Evolutionary conservation across 2,797 vertebrate species (phyloP), one percentile per base, ranked within the genome.

Genomic region (Macrochelys suwanniensis): DNA sequence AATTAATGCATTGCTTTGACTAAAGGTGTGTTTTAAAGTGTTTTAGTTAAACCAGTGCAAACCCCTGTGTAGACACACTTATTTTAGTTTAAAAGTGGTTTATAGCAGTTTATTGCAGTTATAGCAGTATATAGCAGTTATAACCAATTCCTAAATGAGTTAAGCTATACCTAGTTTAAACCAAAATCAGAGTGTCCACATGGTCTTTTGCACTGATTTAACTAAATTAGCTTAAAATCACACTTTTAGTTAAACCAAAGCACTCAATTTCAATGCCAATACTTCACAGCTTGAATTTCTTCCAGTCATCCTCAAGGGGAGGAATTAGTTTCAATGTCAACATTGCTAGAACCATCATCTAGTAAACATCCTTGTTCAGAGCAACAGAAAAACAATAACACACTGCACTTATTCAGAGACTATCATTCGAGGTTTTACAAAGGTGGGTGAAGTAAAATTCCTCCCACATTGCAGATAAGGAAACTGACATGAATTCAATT

Each of bases 281-380:
- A 37, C 21, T 71, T 23, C n/a, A 81, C 91, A 83, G 2, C n/a
- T 85, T 92, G 87, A 50, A 81, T 2, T 1, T 31, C 13, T 31
- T 61, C 33, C 82, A 68, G 26, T 89, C 31, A 85, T 7, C 13
- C 26, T 91, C 94, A 92, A 26, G 23, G 2, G 11, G 23, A 80
- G 83, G 42, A 50, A 89, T 88, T 94, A n/a, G 76, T 71, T 87
- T 93, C 68, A 82, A 53, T 6, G 28, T 87, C 93, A 71, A 23
- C 37, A 25, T 71, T 93, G 71, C 86, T 89, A 68, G 10, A 84
- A 12, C 4, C 57, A 81, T 15, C 15, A 76, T 6, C 21, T 93
- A 68, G 87, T 25, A 92, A 53, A 81, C 91, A 15, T 11, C 88
- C 23, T 91, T 83, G 76, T 16, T 96, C n/a, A 77, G 61, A 26